Conservation (phyloP, 2,797 vertebrate species). For the Holocentrus rufus region DNA sequence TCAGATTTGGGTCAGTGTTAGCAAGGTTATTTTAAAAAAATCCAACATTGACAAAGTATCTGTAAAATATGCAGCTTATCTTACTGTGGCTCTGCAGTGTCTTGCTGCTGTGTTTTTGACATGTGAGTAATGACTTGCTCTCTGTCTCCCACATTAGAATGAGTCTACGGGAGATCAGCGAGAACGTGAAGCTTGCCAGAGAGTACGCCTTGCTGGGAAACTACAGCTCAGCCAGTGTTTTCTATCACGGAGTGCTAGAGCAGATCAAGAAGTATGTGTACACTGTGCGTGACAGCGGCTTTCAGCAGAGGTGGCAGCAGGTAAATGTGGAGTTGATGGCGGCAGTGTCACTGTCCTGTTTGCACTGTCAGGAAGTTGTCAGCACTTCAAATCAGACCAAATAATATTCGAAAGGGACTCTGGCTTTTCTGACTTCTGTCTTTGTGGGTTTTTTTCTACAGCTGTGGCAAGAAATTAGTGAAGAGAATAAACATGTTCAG, state of each 20-base stretch:
- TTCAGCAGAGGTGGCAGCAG: constrained; percentile 96
- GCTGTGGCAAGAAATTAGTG: constrained; percentile 95
- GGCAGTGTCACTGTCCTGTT: background rate
- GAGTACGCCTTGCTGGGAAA: constrained; percentile 97
- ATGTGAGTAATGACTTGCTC: background rate
- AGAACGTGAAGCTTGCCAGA: constrained; percentile 96
- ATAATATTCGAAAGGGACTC: background rate
- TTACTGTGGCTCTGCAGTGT: too few relatives aligned
- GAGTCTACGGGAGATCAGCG: constrained; percentile 95
- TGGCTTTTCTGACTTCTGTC: background rate
- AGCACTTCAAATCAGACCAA: background rate
- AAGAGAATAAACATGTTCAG: constrained; percentile 94
- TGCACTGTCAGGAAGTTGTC: background rate
- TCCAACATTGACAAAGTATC: too few relatives aligned
- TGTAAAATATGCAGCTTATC: too few relatives aligned
- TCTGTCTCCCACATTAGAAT: constrained; percentile 76
- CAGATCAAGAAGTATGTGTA: constrained; percentile 93
- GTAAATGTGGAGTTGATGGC: constrained; percentile 65
- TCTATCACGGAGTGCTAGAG: constrained; percentile 94
- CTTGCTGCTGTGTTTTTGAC: background rate
- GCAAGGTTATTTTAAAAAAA: too few relatives aligned
- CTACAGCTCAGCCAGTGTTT: constrained; percentile 94
- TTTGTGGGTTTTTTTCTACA: constrained; percentile 70
- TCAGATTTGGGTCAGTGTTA: too few relatives aligned
- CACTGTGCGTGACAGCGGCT: constrained; percentile 85